Evolutionary conservation across 2,888 invertebrate species (phyloP).

Genomic region (Himalopsyche japonica): DNA sequence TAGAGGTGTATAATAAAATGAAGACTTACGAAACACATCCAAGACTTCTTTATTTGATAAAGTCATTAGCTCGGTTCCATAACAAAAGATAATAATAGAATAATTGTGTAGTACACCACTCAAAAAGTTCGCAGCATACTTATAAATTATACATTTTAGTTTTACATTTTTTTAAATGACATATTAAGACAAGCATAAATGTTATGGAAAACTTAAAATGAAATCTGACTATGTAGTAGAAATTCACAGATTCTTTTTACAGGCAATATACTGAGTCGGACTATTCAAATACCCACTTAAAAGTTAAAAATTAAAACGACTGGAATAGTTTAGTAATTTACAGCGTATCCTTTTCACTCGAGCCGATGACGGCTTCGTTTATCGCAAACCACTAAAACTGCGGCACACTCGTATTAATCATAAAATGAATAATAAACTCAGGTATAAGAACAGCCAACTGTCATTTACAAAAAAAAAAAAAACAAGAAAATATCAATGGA

Average conservation of each 20-base stretch:
- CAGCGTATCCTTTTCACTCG: neutral
- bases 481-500: neutral
- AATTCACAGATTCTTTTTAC: constrained; percentile 5
- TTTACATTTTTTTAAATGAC: constrained; percentile 8
- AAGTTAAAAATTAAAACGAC: neutral
- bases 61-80: constrained; percentile 37
- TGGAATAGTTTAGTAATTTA: neutral
- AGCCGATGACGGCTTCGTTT: too few relatives aligned
- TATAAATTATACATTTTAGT: constrained; percentile 15
- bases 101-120: constrained; percentile 31
- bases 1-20: constrained; percentile 11
- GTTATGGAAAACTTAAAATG: constrained; percentile 10
- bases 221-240: neutral
- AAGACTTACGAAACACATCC: constrained; percentile 32
- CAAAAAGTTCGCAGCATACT: constrained; percentile 28
- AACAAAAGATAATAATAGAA: constrained; percentile 32
- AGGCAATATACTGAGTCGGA: neutral
- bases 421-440: neutral
- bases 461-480: neutral
- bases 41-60: constrained; percentile 36
- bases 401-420: neutral
- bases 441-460: neutral
- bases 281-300: neutral
- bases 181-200: constrained; percentile 9
- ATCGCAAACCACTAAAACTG: neutral